A percentile compares a stretch with the other conserved stretches of the same genome.
phyloP scores from a whole-genome alignment of 2,113 vertebrate species.

The Egretta garzetta region DNA sequence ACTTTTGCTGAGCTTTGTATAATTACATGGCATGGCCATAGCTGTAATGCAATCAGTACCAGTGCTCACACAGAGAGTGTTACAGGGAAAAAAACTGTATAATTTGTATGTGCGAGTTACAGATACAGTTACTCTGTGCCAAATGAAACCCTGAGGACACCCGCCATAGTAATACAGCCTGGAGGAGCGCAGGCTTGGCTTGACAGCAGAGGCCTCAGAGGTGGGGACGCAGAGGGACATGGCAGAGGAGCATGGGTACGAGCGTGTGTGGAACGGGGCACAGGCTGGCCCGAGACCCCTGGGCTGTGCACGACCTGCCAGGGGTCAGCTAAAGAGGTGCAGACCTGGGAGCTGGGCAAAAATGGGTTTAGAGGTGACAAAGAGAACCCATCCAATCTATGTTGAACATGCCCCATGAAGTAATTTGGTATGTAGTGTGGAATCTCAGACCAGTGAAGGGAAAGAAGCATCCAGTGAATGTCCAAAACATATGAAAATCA shows the following conservation, averaged over 20 bases:
- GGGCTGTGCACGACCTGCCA: background rate
- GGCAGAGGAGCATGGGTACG: background rate
- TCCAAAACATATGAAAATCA: background rate
- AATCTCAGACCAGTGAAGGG: background rate
- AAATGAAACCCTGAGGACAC: background rate
- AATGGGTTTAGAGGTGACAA: background rate
- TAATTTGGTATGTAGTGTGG: background rate
- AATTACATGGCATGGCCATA: background rate
- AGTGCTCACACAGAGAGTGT: background rate
- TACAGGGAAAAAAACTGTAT: background rate
- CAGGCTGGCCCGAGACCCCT: too few relatives aligned
- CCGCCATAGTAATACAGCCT: background rate
- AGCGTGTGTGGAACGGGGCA: background rate
- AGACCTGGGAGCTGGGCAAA: background rate
- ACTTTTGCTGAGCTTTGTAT: background rate
- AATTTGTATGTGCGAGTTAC: background rate
- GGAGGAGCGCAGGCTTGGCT: background rate
- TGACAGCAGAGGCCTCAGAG: background rate
- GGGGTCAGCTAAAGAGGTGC: background rate
- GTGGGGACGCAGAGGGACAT: background rate
- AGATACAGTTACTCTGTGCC: background rate
- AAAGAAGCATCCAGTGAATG: background rate
- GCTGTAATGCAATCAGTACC: too few relatives aligned
- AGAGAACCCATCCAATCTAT: rapidly evolving
- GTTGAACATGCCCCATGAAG: background rate